Conservation (phyloP, 2,888 invertebrate genomes). For the Druceiella hillmani region DNA sequence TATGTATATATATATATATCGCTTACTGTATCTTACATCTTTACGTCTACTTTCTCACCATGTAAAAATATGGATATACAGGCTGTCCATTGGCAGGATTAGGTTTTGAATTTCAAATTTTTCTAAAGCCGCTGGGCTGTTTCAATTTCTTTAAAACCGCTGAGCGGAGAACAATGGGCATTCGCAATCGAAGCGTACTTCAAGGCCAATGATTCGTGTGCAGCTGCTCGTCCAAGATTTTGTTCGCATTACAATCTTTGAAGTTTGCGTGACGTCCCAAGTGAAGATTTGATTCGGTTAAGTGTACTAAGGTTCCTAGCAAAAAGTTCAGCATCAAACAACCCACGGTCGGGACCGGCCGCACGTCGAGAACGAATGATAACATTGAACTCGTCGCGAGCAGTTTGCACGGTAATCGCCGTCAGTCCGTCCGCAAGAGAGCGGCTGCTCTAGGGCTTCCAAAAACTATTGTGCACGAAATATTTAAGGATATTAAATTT, state of each 20-base stretch:
- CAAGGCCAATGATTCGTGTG: constrained; percentile 4
- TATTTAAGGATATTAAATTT: constrained; percentile 17
- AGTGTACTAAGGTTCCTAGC: constrained; percentile 14
- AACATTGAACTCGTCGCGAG: constrained; percentile 16
- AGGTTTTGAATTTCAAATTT: too few relatives aligned
- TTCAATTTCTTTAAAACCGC: too few relatives aligned
- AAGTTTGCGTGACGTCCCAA: constrained; percentile 13
- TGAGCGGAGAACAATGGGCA: too few relatives aligned
- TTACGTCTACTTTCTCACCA: too few relatives aligned
- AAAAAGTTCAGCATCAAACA: constrained; percentile 12
- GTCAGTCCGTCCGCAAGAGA: constrained; percentile 17
- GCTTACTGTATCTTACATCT: too few relatives aligned
- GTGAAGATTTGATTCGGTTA: constrained; percentile 9
- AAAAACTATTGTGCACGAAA: too few relatives aligned
- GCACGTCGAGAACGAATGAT: constrained; percentile 14
- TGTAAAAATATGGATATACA: too few relatives aligned
- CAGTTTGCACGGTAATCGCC: constrained; percentile 15
- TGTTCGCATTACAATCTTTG: constrained; percentile 12
- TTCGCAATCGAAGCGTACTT: too few relatives aligned
- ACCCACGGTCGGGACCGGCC: constrained; percentile 16
- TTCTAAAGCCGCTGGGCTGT: too few relatives aligned
- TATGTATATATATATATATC: too few relatives aligned
- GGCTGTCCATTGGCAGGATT: too few relatives aligned
- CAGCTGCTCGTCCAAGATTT: constrained; percentile 11
- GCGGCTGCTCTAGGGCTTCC: too few relatives aligned